Evolutionary conservation across 2,797 vertebrate genomes (phyloP).

Genomic region (Epinephelus malabaricus): DNA sequence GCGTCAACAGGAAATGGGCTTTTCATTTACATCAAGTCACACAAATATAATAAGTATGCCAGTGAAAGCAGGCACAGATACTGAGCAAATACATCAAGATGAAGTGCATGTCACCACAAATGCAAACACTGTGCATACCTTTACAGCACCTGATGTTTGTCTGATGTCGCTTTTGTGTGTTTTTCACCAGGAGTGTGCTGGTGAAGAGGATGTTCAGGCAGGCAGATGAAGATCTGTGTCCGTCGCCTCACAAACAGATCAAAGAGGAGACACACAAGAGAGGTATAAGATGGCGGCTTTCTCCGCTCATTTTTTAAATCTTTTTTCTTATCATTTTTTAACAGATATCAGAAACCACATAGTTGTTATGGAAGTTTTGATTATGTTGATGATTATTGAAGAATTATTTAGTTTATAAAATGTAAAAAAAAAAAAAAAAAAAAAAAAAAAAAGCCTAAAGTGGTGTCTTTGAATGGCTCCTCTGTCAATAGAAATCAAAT

Average conservation of each 20-base stretch:
- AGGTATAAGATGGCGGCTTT: slow-evolving; percentile 83
- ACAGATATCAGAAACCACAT: not conserved
- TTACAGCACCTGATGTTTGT: not conserved
- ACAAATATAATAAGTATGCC: slow-evolving; percentile 44
- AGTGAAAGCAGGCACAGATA: slow-evolving; percentile 32
- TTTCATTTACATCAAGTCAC: slow-evolving; percentile 45
- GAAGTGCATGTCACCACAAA: slow-evolving; percentile 3
- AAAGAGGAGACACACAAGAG: slow-evolving; percentile 93
- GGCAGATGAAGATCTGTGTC: slow-evolving; percentile 92
- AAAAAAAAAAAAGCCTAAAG: not conserved
- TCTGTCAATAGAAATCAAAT: not conserved
- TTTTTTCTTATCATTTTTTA: not conserved
- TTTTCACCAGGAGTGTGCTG: slow-evolving; percentile 86
- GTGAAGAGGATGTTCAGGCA: slow-evolving; percentile 95
- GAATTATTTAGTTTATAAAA: not conserved
- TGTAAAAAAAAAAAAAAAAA: not conserved
- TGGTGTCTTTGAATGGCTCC: not conserved
- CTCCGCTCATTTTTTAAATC: slow-evolving; percentile 26
- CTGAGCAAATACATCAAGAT: not conserved
- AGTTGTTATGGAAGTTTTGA: not conserved
- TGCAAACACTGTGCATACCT: slow-evolving; percentile 16
- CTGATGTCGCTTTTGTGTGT: slow-evolving; percentile 6
- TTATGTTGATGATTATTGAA: not conserved
- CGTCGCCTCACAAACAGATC: slow-evolving; percentile 92
- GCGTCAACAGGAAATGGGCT: slow-evolving; percentile 17